Evolutionary conservation across 1,140 invertebrate species (phyloP), one percentile per base, ranked within the genome.

Genomic region (Drosophila elegans): DNA sequence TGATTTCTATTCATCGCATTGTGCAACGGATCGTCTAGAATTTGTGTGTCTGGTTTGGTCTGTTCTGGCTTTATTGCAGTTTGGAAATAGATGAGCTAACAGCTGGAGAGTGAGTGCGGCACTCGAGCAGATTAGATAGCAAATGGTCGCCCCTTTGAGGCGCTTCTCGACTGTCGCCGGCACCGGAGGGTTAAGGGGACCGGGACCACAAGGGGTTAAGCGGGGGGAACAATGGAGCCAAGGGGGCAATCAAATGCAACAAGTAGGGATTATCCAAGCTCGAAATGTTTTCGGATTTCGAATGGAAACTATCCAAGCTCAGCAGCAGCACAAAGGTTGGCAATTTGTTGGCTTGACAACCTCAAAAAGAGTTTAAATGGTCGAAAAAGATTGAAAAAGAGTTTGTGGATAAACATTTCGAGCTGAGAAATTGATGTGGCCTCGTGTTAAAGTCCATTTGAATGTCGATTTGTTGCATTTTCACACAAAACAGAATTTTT

Each of bases 71-170:
- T 88, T 85, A 85, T 88, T 85, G 82, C 82, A 85, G 61, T 85
- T 88, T 67, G 82, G 66, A 83, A 83, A 88, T 88, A 74, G 83
- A 88, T 89, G 84, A 77, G 83, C 79, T 88, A 86, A 86, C 83
- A 86, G 83, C 83, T 83, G 83, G 83, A 86, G 82, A 85, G 82
- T 80, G 78, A 85, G 79, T 83, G 79, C 61, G 39, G 76, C 81
- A 80, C 81, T 84, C 80, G 76, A 61, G 57, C 54, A 88, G 82
- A 86, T 86, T 86, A 88, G 82, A 86, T 86, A 88, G 66, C 64
- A 76, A 88, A 76, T 75, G 78, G 74, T 68, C 66, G 71, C 62
- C 80, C 57, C 44, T 75, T 74, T 44, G 52, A 68, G 67, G 34
- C 25, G 29, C 4, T 13, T 34, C 34, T 61, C 21, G n/a, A 39